These are phyloP conservation scores for Virgularia gustaviana DNA, from an alignment of 92 coral and sea anemone genomes.

Conservation along the genomic window DNA sequence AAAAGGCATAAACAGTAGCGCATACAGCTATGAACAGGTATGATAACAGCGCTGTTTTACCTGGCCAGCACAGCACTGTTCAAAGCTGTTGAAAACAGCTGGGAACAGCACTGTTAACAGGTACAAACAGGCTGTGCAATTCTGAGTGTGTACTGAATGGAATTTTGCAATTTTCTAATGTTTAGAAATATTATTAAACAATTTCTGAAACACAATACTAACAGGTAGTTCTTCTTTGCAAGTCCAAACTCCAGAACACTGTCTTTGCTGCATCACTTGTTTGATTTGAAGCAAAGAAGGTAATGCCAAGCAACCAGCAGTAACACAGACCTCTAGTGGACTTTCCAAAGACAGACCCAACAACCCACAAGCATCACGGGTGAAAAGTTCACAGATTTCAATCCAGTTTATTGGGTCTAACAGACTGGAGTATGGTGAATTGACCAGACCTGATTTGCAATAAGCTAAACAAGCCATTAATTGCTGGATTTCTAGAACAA, in stretches of 20 bases:
- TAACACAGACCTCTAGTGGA: conserved; percentile 90
- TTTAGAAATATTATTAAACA: neutral
- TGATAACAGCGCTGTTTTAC: too few relatives aligned
- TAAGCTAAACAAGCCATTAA: conserved; percentile 90
- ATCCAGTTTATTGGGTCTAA: conserved; percentile 96
- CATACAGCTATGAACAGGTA: too few relatives aligned
- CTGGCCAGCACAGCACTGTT: too few relatives aligned
- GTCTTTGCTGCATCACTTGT: conserved; percentile 96
- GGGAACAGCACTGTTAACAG: too few relatives aligned
- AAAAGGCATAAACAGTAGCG: too few relatives aligned
- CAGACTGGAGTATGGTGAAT: conserved; percentile 85
- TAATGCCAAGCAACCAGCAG: conserved; percentile 91
- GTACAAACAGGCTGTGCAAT: too few relatives aligned
- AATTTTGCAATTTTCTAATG: neutral
- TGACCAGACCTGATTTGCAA: conserved; percentile 84
- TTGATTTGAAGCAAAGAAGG: conserved; percentile 95
- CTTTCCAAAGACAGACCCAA: conserved; percentile 91
- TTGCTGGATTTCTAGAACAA: conserved; percentile 82
- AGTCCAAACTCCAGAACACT: conserved; percentile 97
- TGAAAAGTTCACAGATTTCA: conserved; percentile 90
- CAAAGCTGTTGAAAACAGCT: too few relatives aligned
- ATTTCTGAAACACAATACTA: conserved; percentile 37
- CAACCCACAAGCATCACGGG: conserved; percentile 95
- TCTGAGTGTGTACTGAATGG: neutral
- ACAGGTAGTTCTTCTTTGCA: conserved; percentile 95